Percentiles rank a stretch among this genome's conserved stretches.
Conservation (phyloP, 2,113 vertebrate genomes). For the Zosterops hypoxanthus region DNA sequence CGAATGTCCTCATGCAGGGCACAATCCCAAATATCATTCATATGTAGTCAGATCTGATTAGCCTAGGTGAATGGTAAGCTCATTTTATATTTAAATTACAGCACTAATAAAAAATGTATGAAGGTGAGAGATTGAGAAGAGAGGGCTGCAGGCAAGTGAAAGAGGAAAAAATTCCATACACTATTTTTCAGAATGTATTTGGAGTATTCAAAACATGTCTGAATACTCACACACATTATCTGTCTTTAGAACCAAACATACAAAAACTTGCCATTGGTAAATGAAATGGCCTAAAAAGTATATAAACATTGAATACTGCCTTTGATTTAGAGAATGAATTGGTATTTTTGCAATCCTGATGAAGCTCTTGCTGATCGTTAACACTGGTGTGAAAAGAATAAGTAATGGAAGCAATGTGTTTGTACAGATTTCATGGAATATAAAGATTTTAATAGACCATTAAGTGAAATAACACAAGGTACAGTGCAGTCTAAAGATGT, state of each 20-base stretch:
- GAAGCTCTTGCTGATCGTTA: background rate
- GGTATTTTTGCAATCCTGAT: background rate
- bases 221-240: background rate
- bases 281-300: background rate
- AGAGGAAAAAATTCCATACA: background rate
- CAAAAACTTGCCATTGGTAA: background rate
- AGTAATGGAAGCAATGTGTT: background rate
- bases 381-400: background rate
- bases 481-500: background rate
- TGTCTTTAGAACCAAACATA: background rate
- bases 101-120: slow-evolving; percentile 20
- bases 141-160: background rate
- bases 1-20: slow-evolving; percentile 8
- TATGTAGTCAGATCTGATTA: slow-evolving; percentile 61
- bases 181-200: background rate
- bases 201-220: background rate
- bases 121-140: background rate
- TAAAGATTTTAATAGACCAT: background rate
- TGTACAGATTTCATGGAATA: background rate
- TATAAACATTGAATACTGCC: background rate
- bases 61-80: slow-evolving; percentile 14
- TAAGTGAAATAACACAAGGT: background rate
- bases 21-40: slow-evolving; percentile 43
- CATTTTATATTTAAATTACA: slow-evolving; percentile 42
- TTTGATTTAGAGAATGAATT: background rate